phyloP scores from a whole-genome alignment of 2,888 invertebrate species.

The Unio pictorum region DNA sequence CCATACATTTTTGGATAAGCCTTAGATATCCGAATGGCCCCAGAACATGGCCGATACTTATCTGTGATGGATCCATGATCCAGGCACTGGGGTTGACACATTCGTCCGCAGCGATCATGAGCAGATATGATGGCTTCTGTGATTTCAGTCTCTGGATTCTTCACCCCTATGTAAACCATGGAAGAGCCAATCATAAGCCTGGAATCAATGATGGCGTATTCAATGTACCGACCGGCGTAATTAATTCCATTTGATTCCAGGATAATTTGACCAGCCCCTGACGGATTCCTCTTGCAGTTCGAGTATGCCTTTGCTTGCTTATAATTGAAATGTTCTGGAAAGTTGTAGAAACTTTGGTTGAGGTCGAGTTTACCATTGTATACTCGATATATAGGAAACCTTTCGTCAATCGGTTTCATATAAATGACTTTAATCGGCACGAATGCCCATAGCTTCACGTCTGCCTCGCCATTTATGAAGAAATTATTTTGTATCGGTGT shows the following conservation, averaged over 20 bases:
- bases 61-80: conserved; percentile 13
- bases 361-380: too few species aligned
- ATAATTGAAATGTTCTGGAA: too few species aligned
- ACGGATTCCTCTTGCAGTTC: too few species aligned
- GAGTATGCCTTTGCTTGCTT: too few species aligned
- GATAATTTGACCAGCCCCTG: conserved; percentile 33
- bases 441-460: conserved; percentile 46
- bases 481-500: conserved; percentile 41
- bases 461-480: conserved; percentile 41
- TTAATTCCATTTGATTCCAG: conserved; percentile 50
- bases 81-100: conserved; percentile 50
- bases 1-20: conserved; percentile 37
- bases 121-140: conserved; percentile 42
- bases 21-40: conserved; percentile 38
- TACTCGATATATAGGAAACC: conserved; percentile 2
- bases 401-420: conserved; percentile 6
- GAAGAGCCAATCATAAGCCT: conserved; percentile 39
- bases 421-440: conserved; percentile 47
- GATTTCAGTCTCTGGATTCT: conserved; percentile 13
- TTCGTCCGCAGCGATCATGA: conserved; percentile 49
- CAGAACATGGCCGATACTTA: conserved; percentile 43
- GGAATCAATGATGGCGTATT: conserved; percentile 49
- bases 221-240: conserved; percentile 51
- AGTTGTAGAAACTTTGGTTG: too few species aligned
- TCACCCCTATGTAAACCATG: conserved; percentile 48